Conservation (phyloP, 2,113 vertebrate genomes). For the Pyxicephalus adspersus region DNA sequence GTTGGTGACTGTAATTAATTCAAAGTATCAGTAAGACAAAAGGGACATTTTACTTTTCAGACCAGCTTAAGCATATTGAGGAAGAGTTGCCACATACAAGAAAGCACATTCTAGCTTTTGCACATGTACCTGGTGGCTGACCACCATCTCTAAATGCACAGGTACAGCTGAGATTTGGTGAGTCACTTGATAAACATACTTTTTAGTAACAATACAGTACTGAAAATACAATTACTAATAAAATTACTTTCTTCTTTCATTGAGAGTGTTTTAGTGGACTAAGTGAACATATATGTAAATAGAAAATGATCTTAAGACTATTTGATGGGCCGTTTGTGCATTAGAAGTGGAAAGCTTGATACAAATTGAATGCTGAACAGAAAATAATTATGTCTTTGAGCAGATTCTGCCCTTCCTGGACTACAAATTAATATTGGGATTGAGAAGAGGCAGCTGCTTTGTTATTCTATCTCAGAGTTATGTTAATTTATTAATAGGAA, state of each 20-base stretch:
- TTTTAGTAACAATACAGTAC: neutral
- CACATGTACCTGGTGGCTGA: too few species aligned
- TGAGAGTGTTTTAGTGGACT: conserved; percentile 9
- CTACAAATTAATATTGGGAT: conserved; percentile 26
- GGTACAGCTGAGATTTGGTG: neutral
- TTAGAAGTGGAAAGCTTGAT: neutral
- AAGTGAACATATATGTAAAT: conserved; percentile 22
- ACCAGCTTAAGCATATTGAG: too few species aligned
- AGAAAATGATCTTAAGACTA: neutral
- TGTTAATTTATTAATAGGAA: conserved; percentile 27
- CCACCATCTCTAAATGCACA: too few species aligned
- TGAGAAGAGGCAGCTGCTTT: neutral
- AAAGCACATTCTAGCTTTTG: too few species aligned
- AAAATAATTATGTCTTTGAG: conserved; percentile 25
- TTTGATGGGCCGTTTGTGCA: neutral
- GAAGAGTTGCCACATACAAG: too few species aligned
- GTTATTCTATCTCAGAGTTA: conserved; percentile 12
- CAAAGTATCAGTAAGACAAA: too few species aligned
- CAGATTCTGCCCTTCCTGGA: neutral
- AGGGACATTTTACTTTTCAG: too few species aligned
- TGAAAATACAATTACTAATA: too few species aligned
- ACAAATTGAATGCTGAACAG: conserved; percentile 5
- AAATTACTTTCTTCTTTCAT: neutral
- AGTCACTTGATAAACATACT: conserved; percentile 15
- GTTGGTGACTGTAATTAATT: too few species aligned